Evolutionary conservation across 2,113 vertebrate genomes (phyloP).

Genomic region (Trematomus loennbergii): DNA sequence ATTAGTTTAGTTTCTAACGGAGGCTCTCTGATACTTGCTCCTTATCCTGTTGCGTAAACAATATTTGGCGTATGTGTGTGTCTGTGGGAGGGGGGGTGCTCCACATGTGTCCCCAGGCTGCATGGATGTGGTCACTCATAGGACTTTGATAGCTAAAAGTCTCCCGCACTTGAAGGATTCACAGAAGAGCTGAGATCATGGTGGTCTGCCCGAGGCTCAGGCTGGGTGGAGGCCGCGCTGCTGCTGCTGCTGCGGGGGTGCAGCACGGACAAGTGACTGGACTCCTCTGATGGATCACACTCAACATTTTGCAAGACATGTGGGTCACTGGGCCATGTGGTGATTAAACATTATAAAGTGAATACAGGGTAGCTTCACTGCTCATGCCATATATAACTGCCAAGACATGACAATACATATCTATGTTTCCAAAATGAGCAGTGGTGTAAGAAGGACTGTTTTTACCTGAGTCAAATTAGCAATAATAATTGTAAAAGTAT

Average conservation of each 20-base stretch:
- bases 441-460: too few species aligned
- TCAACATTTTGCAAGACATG: conserved; percentile 25
- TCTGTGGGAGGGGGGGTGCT: conserved; percentile 1
- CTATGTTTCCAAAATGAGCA: neutral
- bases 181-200: conserved; percentile 40
- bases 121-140: conserved; percentile 43
- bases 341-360: conserved; percentile 15
- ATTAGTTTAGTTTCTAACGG: conserved; percentile 3
- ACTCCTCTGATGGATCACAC: conserved; percentile 48
- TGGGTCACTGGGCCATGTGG: conserved; percentile 27
- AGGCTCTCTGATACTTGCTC: conserved; percentile 31
- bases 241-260: neutral
- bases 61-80: conserved; percentile 5
- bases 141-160: conserved; percentile 46
- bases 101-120: conserved; percentile 44
- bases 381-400: neutral
- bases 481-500: too few species aligned
- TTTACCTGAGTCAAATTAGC: too few species aligned
- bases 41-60: conserved; percentile 14
- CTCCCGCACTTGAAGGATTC: conserved; percentile 44
- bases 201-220: conserved; percentile 44
- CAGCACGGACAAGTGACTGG: conserved; percentile 27
- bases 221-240: conserved; percentile 26
- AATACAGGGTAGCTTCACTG: neutral
- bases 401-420: neutral